phyloP scores from a whole-genome alignment of 2,888 invertebrate genomes.

The Hydrotaea cyrtoneurina region DNA sequence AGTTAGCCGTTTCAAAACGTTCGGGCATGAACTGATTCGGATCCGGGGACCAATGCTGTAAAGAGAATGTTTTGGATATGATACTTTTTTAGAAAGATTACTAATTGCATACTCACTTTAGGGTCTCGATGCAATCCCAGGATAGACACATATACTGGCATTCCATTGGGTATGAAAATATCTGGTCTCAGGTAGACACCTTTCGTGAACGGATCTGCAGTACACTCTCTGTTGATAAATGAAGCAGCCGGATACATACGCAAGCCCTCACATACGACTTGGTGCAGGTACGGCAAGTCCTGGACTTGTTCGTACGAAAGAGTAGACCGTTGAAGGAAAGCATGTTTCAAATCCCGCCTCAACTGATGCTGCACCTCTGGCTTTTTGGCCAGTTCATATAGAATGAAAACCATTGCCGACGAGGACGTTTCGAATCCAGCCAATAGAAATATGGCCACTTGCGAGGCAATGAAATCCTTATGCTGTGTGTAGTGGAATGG shows the following conservation, averaged over 20 bases:
- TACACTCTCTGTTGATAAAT: constrained; percentile 78
- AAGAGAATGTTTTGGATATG: constrained; percentile 16
- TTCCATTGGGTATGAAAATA: constrained; percentile 74
- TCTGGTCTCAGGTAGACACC: constrained; percentile 74
- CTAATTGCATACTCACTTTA: constrained; percentile 69
- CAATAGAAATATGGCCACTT: constrained; percentile 76
- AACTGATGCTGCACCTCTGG: constrained; percentile 78
- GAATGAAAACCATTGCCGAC: constrained; percentile 79
- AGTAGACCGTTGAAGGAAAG: background rate
- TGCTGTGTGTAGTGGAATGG: constrained; percentile 65
- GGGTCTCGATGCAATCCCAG: constrained; percentile 77
- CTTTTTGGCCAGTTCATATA: constrained; percentile 80
- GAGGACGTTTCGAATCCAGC: constrained; percentile 79
- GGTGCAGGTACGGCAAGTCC: constrained; percentile 79
- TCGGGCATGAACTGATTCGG: constrained; percentile 76
- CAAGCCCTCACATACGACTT: constrained; percentile 78
- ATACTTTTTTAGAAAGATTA: too few relatives aligned
- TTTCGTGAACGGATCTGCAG: constrained; percentile 51
- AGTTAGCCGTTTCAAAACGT: constrained; percentile 72
- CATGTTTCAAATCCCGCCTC: constrained; percentile 76
- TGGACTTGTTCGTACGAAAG: constrained; percentile 77
- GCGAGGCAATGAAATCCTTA: constrained; percentile 75
- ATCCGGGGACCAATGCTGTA: constrained; percentile 76
- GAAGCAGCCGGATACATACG: constrained; percentile 78
- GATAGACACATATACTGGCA: constrained; percentile 78